Evolutionary conservation across 2,888 invertebrate species (phyloP), one percentile per base, ranked within the genome.

Genomic region (Phorcus lineatus): DNA sequence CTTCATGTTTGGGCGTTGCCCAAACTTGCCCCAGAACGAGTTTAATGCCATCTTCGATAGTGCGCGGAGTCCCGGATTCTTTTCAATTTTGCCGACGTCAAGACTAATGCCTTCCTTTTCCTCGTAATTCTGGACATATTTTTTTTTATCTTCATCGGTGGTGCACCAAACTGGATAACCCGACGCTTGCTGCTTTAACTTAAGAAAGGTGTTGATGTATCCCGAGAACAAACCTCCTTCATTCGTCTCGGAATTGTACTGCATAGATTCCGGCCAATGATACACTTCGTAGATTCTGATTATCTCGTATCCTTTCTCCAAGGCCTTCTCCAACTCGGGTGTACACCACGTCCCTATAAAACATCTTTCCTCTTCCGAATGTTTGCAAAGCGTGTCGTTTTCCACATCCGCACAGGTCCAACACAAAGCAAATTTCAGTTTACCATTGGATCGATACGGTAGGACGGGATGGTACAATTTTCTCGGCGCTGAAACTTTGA

Each of bases 151-250:
- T 55, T 84, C 80, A 13, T 84, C 85, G 16, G 31, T 84, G 19
- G 47, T 28, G 57, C 84, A 83, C 66, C 84, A 78, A 0, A 53
- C 31, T 0, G 90, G 90, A 85, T 85, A 90, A 1, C 86, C 88
- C 47, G 84, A 83, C 0, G 87, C 82, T 83, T 90, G 89, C 57
- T 87, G 85, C 80, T 90, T 90, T 22, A 88, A 74, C 22, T 74
- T 74, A 19, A 74, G 52, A 77, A 88, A 90, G 1, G 80, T 83
- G 66, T 92, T 88, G 0, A 92, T 88, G 82, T 90, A 92, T 0
- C 84, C 85, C 2, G 88, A 79, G 83, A 93, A 92, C 17, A 92
- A 40, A 0, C 88, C 87, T 7, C 82, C 85, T 47, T 70, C 19
- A 17, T 78, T 78, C 13, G 81, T 83, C 17, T 57, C 24, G 11